Percentiles rank a stretch among this genome's conserved stretches.
These are phyloP conservation scores for Acropternis orthonyx DNA, from an alignment of 2,797 vertebrate species.

Conservation along the genomic window DNA sequence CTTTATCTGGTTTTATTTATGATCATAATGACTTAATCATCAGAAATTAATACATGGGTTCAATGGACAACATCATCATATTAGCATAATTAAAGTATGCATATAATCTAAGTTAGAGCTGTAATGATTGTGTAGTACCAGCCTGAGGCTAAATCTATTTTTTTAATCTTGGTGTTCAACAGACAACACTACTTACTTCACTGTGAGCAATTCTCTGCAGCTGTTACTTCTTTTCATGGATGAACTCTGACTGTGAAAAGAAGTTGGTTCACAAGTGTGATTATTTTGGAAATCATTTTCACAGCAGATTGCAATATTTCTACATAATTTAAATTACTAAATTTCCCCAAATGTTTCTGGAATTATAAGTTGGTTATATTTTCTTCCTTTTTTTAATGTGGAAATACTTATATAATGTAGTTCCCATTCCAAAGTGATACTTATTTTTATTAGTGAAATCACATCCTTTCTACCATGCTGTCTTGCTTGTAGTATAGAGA, in stretches of 20 bases:
- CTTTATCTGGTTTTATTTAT: neutral
- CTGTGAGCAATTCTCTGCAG: neutral
- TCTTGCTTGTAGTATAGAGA: neutral
- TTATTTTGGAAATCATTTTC: neutral
- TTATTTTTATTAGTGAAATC: neutral
- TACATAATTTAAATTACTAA: neutral
- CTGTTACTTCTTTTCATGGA: neutral
- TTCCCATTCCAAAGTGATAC: neutral
- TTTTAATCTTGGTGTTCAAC: neutral
- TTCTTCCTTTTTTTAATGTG: neutral
- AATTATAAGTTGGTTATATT: neutral
- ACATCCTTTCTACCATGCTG: neutral
- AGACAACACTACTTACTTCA: neutral
- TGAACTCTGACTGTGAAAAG: neutral
- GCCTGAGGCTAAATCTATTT: neutral
- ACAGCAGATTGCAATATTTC: neutral
- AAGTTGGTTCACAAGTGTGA: neutral
- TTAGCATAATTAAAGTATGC: neutral
- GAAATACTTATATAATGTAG: neutral
- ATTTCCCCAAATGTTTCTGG: neutral
- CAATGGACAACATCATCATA: neutral
- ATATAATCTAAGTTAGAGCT: neutral
- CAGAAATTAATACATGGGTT: neutral
- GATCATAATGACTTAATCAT: neutral
- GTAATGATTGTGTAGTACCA: neutral